phyloP scores from a whole-genome alignment of 2,113 vertebrate species.

The Engraulis encrasicolus region DNA sequence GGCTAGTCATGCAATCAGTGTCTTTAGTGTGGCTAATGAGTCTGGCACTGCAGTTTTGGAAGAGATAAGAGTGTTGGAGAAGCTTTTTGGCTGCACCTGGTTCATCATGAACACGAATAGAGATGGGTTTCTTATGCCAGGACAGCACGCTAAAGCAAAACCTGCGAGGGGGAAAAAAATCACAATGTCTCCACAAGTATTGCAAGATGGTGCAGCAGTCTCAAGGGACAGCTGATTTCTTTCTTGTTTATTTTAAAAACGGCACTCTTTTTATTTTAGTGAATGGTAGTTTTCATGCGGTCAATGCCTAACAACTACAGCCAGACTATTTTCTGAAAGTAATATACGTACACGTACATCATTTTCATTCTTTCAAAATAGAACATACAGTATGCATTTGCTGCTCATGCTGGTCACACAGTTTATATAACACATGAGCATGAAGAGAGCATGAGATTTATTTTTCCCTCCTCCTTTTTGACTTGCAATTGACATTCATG shows the following conservation, averaged over 20 bases:
- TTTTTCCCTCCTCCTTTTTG: background rate
- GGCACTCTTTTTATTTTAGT: background rate
- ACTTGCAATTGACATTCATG: background rate
- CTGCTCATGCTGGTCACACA: background rate
- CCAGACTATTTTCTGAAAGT: background rate
- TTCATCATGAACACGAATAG: background rate
- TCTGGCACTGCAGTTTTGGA: too few relatives aligned
- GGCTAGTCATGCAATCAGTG: too few relatives aligned
- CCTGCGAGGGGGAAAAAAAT: background rate
- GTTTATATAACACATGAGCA: too few relatives aligned
- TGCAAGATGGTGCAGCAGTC: background rate
- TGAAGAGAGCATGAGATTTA: too few relatives aligned
- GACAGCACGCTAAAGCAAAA: background rate
- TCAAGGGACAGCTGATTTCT: background rate
- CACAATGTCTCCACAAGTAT: background rate
- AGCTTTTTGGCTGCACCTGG: too few relatives aligned
- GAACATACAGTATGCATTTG: too few relatives aligned
- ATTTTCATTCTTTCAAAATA: too few relatives aligned
- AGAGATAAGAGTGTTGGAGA: background rate
- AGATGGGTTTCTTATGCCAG: background rate
- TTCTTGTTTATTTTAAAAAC: background rate
- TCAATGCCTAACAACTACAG: background rate
- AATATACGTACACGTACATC: background rate
- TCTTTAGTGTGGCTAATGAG: too few relatives aligned
- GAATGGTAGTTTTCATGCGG: background rate